phyloP scores from a whole-genome alignment of 2,113 vertebrate species.

The Rhombomys opimus region DNA sequence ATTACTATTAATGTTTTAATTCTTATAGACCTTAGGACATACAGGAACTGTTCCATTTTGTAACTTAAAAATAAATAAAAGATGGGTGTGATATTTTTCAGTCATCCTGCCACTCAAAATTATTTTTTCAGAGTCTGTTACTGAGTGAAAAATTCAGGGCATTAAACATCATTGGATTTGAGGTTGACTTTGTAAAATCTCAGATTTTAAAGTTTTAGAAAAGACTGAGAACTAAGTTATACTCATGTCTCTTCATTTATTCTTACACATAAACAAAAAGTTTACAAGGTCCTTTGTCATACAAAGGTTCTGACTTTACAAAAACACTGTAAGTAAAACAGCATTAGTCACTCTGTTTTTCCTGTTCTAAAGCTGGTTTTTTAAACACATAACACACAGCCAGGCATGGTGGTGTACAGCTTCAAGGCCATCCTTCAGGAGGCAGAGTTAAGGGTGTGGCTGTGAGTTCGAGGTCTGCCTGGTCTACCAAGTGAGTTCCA shows the following conservation, averaged over 20 bases:
- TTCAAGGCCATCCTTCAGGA: neutral
- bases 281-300: neutral
- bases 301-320: neutral
- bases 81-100: neutral
- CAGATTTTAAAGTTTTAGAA: slow-evolving; percentile 16
- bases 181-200: neutral
- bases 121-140: neutral
- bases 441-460: neutral
- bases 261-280: neutral
- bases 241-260: neutral
- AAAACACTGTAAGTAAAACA: slow-evolving; percentile 5
- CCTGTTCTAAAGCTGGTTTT: neutral
- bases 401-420: neutral
- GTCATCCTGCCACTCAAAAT: neutral
- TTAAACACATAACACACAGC: neutral
- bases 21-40: neutral
- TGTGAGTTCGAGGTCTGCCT: neutral
- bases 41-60: neutral
- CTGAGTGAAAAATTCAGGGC: neutral
- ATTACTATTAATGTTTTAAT: slow-evolving; percentile 12
- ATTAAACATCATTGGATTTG: neutral
- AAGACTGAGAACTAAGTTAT: neutral
- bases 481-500: neutral
- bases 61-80: slow-evolving; percentile 8
- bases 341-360: neutral